Conservation (phyloP, 2,113 vertebrate genomes). For the Tragelaphus scriptus region DNA sequence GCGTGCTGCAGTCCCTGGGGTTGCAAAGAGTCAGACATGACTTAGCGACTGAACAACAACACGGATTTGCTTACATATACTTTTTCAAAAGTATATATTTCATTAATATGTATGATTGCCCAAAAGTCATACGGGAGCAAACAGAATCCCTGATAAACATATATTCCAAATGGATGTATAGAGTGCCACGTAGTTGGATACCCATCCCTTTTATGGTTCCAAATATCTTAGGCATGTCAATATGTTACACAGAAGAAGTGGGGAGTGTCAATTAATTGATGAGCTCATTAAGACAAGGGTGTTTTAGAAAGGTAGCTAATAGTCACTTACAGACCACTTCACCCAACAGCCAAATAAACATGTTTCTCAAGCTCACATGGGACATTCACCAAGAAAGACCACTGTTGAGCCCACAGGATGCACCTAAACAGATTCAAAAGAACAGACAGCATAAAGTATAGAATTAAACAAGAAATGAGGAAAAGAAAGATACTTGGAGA, state of each 20-base stretch:
- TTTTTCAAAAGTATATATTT: not conserved
- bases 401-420: not conserved
- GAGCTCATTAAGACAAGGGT: not conserved
- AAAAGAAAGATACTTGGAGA: not conserved
- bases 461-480: not conserved
- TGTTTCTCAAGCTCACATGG: not conserved
- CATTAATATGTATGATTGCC: not conserved
- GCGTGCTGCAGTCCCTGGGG: not conserved
- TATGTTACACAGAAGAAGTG: not conserved
- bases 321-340: not conserved
- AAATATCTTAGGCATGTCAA: not conserved
- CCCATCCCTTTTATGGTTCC: not conserved
- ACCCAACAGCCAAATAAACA: not conserved
- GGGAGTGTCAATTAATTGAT: not conserved
- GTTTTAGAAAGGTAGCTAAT: not conserved
- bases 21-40: not conserved
- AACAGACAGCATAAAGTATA: not conserved
- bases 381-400: not conserved
- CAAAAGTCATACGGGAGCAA: not conserved
- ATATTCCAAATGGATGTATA: too few relatives aligned
- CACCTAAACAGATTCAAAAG: too few relatives aligned
- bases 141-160: not conserved
- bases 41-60: not conserved
- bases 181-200: not conserved
- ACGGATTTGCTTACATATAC: not conserved